Conservation (phyloP, 2,797 vertebrate species). For the Chrysocyon brachyurus region DNA sequence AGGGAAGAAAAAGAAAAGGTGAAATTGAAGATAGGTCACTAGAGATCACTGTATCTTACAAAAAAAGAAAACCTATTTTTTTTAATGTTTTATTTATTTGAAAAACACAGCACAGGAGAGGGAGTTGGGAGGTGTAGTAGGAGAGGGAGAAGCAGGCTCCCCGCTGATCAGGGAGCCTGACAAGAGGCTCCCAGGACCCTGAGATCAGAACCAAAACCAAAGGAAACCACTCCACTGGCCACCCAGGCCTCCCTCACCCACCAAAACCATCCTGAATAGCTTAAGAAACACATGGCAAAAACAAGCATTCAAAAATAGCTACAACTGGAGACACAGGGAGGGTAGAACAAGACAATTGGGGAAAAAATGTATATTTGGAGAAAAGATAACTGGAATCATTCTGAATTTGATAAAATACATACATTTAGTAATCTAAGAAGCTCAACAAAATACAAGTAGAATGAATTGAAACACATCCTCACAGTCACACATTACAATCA, state of each 20-base stretch:
- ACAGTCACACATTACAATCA: neutral
- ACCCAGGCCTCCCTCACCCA: too few relatives aligned
- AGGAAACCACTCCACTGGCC: too few relatives aligned
- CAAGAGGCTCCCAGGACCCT: too few relatives aligned
- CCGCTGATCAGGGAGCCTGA: too few relatives aligned
- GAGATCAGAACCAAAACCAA: too few relatives aligned
- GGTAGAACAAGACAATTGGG: neutral
- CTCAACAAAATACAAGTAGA: neutral
- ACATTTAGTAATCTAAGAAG: neutral
- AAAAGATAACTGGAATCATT: neutral
- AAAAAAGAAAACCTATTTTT: neutral
- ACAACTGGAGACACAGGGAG: neutral
- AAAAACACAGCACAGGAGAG: neutral
- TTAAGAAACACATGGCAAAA: neutral
- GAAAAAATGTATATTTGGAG: neutral
- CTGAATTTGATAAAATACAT: neutral
- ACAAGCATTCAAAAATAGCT: neutral
- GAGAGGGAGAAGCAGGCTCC: too few relatives aligned
- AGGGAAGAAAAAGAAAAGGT: neutral
- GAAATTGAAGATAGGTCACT: neutral
- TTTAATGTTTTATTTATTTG: too few relatives aligned
- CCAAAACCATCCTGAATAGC: neutral
- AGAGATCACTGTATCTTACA: neutral
- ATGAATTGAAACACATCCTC: neutral
- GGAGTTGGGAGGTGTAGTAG: too few relatives aligned